A percentile compares a stretch with the other conserved stretches of the same genome.
These are phyloP conservation scores for Drosophila nigrodunni DNA, from an alignment of 1,140 invertebrate genomes.

Conservation along the genomic window DNA sequence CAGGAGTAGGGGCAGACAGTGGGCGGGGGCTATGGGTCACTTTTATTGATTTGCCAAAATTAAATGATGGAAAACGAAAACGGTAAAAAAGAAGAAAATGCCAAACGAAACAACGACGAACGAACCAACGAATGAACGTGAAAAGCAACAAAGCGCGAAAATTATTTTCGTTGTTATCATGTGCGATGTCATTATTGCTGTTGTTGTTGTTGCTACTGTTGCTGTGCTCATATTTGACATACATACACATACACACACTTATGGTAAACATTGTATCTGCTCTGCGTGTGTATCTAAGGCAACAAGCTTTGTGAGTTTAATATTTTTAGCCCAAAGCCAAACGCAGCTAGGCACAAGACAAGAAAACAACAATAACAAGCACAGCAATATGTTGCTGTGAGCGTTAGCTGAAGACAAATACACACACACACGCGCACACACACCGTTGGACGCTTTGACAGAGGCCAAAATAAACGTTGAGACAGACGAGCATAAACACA, in stretches of 20 bases:
- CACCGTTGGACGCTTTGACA: constrained; percentile 37
- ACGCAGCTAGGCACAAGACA: constrained; percentile 56
- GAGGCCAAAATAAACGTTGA: constrained; percentile 63
- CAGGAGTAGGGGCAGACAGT: background rate
- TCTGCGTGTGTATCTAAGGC: constrained; percentile 50
- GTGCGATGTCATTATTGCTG: constrained; percentile 37
- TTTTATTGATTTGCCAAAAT: constrained; percentile 78
- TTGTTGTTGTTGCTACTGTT: constrained; percentile 24
- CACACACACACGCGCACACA: constrained; percentile 21
- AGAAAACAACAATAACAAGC: constrained; percentile 41
- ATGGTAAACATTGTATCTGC: constrained; percentile 22
- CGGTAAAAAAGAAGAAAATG: background rate
- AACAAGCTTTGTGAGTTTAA: constrained; percentile 66
- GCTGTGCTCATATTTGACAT: constrained; percentile 66
- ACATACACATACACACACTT: constrained; percentile 32
- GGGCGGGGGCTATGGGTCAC: constrained; percentile 38
- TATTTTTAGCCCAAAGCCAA: constrained; percentile 79
- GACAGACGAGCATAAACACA: constrained; percentile 55
- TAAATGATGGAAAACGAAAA: constrained; percentile 69
- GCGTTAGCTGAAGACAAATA: constrained; percentile 72
- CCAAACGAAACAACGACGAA: constrained; percentile 2
- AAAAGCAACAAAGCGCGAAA: constrained; percentile 55
- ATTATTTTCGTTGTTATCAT: constrained; percentile 74
- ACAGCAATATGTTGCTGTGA: constrained; percentile 52
- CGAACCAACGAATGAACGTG: constrained; percentile 49